Percentiles rank a stretch among this genome's conserved stretches.
Evolutionary conservation across 2,797 vertebrate species (phyloP).

Genomic region (Tapera naevia): DNA sequence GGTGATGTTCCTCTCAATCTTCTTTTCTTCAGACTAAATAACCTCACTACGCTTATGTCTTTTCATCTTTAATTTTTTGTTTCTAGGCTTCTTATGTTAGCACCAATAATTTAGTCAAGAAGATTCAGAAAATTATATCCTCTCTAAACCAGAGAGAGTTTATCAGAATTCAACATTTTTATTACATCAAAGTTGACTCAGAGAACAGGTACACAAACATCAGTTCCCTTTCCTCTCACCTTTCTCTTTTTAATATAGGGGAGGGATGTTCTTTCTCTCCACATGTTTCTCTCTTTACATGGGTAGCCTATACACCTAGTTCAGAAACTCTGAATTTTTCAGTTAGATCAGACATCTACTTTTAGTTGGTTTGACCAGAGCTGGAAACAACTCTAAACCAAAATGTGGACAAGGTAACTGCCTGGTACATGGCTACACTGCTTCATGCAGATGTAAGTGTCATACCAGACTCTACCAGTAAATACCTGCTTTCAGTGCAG

Average conservation of each 20-base stretch:
- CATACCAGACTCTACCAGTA: not conserved
- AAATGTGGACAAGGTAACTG: accelerated
- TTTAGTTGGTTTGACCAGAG: not conserved
- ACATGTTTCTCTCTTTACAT: not conserved
- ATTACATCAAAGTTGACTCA: not conserved
- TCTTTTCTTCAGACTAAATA: not conserved
- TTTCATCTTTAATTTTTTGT: not conserved
- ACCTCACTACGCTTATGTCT: accelerated
- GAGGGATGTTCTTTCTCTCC: not conserved
- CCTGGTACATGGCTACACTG: not conserved
- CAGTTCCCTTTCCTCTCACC: not conserved
- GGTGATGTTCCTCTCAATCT: not conserved
- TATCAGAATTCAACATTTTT: not conserved
- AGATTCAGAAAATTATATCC: not conserved
- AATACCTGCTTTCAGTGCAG: not conserved
- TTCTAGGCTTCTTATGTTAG: not conserved
- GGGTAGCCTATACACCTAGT: not conserved
- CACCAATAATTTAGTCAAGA: not conserved
- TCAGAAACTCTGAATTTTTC: not conserved
- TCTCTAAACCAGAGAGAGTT: not conserved
- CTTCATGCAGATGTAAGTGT: not conserved
- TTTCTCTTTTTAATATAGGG: not conserved
- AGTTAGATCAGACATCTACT: not conserved
- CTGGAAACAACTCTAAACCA: not conserved
- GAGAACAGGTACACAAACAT: not conserved